Evolutionary conservation across 1,140 invertebrate species (phyloP).

Genomic region (Drosophila repletoides): DNA sequence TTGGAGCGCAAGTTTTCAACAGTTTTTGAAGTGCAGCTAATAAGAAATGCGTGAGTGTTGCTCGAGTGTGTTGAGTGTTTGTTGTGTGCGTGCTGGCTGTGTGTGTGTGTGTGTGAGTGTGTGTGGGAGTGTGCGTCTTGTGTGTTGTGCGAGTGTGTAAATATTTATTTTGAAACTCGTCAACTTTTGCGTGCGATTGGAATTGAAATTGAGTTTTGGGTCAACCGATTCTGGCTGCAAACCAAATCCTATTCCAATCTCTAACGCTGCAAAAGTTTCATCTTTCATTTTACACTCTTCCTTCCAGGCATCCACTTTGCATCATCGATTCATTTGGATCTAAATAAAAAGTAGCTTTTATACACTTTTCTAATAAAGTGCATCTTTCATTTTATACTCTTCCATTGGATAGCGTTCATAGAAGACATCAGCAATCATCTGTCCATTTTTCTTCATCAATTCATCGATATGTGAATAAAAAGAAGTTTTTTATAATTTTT

Average conservation of each 20-base stretch:
- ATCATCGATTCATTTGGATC: no score
- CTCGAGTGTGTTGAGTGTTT: constrained; percentile 18
- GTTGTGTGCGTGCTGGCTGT: neutral
- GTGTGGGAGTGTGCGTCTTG: neutral
- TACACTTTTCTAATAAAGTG: no score
- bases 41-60: constrained; percentile 66
- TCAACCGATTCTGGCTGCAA: neutral
- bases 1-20: constrained; percentile 39
- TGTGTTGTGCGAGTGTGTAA: constrained; percentile 49
- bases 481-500: no score
- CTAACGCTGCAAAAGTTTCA: constrained; percentile 24
- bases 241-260: neutral
- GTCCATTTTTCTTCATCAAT: no score
- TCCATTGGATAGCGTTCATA: no score
- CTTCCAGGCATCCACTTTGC: no score
- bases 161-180: constrained; percentile 67
- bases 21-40: constrained; percentile 57
- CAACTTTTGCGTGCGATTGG: constrained; percentile 52
- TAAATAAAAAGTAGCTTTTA: no score
- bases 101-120: neutral
- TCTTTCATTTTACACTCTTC: neutral
- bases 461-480: no score
- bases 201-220: constrained; percentile 41
- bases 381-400: no score
- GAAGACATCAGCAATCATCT: no score